Conservation (phyloP, 2,888 invertebrate genomes). For the Heliconius erato region DNA sequence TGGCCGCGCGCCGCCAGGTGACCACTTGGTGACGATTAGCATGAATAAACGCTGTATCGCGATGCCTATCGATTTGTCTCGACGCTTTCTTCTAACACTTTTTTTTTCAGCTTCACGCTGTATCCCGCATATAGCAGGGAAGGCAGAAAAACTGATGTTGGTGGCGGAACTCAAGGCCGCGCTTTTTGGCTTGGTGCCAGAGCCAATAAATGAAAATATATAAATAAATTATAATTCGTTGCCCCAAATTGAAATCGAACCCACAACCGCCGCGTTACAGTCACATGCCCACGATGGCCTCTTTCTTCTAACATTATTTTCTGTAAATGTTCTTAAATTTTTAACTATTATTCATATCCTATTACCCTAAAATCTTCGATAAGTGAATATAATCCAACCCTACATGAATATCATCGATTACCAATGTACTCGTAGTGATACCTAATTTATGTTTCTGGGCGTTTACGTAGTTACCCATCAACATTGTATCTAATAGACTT, state of each 20-base stretch:
- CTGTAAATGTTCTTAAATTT: background rate
- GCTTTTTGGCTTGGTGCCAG: too few relatives aligned
- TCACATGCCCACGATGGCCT: too few relatives aligned
- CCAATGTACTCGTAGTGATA: slow-evolving; percentile 40
- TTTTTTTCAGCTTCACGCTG: slow-evolving; percentile 48
- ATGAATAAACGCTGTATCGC: slow-evolving; percentile 66
- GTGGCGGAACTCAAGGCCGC: slow-evolving; percentile 41
- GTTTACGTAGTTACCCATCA: slow-evolving; percentile 56
- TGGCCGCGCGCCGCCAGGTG: slow-evolving; percentile 71
- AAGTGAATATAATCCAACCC: background rate
- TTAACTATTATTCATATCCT: too few relatives aligned
- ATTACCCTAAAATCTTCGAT: background rate
- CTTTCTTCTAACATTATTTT: background rate
- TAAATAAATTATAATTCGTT: too few relatives aligned
- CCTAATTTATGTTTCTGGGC: slow-evolving; percentile 46
- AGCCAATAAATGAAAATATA: too few relatives aligned
- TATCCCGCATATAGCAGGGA: background rate
- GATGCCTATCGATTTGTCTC: slow-evolving; percentile 81
- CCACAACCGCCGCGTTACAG: too few relatives aligned
- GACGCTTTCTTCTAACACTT: slow-evolving; percentile 60
- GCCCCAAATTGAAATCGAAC: too few relatives aligned
- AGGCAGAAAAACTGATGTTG: background rate
- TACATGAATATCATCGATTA: slow-evolving; percentile 36
- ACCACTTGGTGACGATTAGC: slow-evolving; percentile 77
- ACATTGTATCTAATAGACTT: slow-evolving; percentile 58